Percentiles rank a stretch among this genome's conserved stretches.
Evolutionary conservation across 2,113 vertebrate genomes (phyloP).

Genomic region (Amphilophus citrinellus): DNA sequence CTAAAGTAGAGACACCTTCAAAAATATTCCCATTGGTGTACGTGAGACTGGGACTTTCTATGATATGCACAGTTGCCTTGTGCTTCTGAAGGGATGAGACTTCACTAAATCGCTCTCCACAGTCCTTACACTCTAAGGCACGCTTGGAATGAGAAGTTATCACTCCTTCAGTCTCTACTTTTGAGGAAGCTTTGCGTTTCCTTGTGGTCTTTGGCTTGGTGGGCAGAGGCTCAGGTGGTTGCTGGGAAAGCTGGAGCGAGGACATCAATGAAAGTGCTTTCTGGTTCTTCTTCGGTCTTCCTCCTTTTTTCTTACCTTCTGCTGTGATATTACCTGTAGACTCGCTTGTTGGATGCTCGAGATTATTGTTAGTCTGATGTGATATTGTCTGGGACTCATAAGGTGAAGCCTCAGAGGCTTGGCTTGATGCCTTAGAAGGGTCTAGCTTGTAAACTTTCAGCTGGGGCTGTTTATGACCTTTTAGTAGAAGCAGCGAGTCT

Average conservation of each 20-base stretch:
- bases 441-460: slow-evolving; percentile 84
- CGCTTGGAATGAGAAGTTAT: slow-evolving; percentile 70
- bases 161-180: slow-evolving; percentile 76
- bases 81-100: slow-evolving; percentile 80
- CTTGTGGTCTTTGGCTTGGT: slow-evolving; percentile 73
- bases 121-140: slow-evolving; percentile 79
- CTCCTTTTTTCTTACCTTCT: slow-evolving; percentile 62
- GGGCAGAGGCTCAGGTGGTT: slow-evolving; percentile 30
- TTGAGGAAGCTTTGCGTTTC: slow-evolving; percentile 77
- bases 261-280: slow-evolving; percentile 64
- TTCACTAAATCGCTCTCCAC: slow-evolving; percentile 78
- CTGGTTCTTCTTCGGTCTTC: slow-evolving; percentile 65
- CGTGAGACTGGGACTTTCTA: slow-evolving; percentile 69
- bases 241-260: slow-evolving; percentile 37
- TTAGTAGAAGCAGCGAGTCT: slow-evolving; percentile 80
- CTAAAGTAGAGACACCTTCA: slow-evolving; percentile 63
- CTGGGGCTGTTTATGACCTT: slow-evolving; percentile 84
- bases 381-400: slow-evolving; percentile 34
- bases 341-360: neutral
- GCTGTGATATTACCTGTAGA: slow-evolving; percentile 9
- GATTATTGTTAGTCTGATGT: neutral
- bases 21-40: slow-evolving; percentile 75
- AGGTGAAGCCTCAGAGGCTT: slow-evolving; percentile 44
- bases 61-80: slow-evolving; percentile 71
- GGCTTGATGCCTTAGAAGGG: slow-evolving; percentile 63